Conservation (phyloP, 2,113 vertebrate species). For the Noturus placidus region DNA sequence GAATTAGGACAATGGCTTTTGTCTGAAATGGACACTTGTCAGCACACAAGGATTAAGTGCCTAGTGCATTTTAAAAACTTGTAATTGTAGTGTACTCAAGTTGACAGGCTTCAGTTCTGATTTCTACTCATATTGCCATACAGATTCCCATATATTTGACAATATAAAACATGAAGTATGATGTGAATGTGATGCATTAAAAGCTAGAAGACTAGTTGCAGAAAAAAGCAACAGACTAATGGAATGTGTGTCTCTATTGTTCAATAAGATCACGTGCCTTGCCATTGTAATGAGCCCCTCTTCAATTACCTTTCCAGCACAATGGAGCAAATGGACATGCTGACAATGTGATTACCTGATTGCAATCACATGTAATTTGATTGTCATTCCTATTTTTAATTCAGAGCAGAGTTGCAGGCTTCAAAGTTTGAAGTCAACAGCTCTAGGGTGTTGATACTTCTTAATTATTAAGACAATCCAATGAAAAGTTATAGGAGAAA, state of each 20-base stretch:
- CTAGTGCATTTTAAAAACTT: conserved; percentile 20
- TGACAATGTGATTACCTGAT: conserved; percentile 68
- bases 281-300: conserved; percentile 38
- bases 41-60: conserved; percentile 61
- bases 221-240: conserved; percentile 24
- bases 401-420: conserved; percentile 49
- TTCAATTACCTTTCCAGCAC: conserved; percentile 48
- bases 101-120: background rate
- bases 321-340: conserved; percentile 38
- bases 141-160: background rate
- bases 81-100: background rate
- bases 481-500: conserved; percentile 65
- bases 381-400: conserved; percentile 63
- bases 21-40: conserved; percentile 61
- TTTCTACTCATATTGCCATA: background rate
- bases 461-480: conserved; percentile 70
- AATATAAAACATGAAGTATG: background rate
- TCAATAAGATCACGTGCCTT: conserved; percentile 18
- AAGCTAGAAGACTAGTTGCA: background rate
- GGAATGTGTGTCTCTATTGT: conserved; percentile 44
- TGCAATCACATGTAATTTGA: conserved; percentile 68
- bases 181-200: conserved; percentile 1
- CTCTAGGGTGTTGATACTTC: conserved; percentile 65
- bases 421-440: conserved; percentile 57
- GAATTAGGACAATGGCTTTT: conserved; percentile 56